A percentile compares a stretch with the other conserved stretches of the same genome.
Evolutionary conservation across 2,888 invertebrate genomes (phyloP).

Genomic region (Yponomeuta malinellus): DNA sequence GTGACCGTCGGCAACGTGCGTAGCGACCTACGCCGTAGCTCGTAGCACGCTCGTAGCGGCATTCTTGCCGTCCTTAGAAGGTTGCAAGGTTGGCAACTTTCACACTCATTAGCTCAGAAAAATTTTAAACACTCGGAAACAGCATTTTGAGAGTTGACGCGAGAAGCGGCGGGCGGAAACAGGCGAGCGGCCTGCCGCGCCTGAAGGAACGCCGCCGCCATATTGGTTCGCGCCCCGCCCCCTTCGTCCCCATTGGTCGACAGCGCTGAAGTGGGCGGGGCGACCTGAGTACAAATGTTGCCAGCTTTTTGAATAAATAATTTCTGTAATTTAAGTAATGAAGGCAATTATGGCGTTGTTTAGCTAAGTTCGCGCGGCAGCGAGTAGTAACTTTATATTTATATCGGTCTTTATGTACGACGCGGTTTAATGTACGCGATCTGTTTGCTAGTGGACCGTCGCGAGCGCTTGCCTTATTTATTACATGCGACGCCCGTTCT

Average conservation of each 20-base stretch:
- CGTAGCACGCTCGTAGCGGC: slow-evolving; percentile 12
- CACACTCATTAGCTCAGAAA: slow-evolving; percentile 41
- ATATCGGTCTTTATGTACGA: slow-evolving; percentile 74
- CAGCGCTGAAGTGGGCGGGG: slow-evolving; percentile 41
- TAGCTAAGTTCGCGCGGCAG: slow-evolving; percentile 75
- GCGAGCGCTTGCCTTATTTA: slow-evolving; percentile 54
- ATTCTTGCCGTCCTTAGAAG: slow-evolving; percentile 3
- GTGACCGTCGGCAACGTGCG: slow-evolving; percentile 19
- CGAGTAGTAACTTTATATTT: slow-evolving; percentile 74
- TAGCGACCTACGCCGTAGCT: slow-evolving; percentile 23
- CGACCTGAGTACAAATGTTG: slow-evolving; percentile 62
- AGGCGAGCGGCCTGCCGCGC: slow-evolving; percentile 23
- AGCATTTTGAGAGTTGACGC: slow-evolving; percentile 9
- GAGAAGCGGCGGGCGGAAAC: slow-evolving; percentile 14
- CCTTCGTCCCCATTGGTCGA: slow-evolving; percentile 45
- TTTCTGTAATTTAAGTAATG: slow-evolving; percentile 77
- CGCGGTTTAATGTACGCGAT: slow-evolving; percentile 73
- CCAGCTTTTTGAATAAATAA: slow-evolving; percentile 77
- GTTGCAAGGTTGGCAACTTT: neutral
- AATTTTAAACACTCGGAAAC: slow-evolving; percentile 40
- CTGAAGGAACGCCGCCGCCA: slow-evolving; percentile 49
- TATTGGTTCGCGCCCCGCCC: slow-evolving; percentile 65
- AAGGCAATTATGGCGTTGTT: slow-evolving; percentile 77
- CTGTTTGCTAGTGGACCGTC: slow-evolving; percentile 68
- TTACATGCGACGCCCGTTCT: slow-evolving; percentile 55